A percentile compares a stretch with the other conserved stretches of the same genome.
phyloP scores from a whole-genome alignment of 2,888 invertebrate genomes.

The Erebia palarica region DNA sequence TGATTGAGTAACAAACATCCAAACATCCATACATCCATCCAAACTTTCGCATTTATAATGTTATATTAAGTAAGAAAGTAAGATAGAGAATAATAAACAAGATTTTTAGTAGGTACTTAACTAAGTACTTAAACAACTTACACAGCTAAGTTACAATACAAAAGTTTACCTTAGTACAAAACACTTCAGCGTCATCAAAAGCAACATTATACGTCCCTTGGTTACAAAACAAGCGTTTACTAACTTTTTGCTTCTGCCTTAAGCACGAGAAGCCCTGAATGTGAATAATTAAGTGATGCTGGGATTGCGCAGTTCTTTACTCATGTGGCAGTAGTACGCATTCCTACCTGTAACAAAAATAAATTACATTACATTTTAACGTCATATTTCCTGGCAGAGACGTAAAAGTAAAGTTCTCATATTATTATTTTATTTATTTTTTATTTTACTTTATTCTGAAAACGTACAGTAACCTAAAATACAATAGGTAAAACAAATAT shows the following conservation, averaged over 20 bases:
- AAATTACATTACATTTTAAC: background rate
- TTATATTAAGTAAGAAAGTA: too few species aligned
- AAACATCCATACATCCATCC: too few species aligned
- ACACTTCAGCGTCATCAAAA: background rate
- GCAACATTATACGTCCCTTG: slow-evolving; percentile 1
- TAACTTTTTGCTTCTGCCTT: background rate
- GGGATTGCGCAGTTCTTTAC: too few species aligned
- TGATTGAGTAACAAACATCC: too few species aligned
- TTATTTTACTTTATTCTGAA: too few species aligned
- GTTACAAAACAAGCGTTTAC: background rate
- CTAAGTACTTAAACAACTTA: background rate
- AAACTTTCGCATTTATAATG: too few species aligned
- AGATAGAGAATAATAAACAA: background rate
- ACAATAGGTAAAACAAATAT: too few species aligned
- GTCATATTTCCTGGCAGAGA: too few species aligned
- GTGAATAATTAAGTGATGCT: slow-evolving; percentile 9
- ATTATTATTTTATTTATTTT: too few species aligned
- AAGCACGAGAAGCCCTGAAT: background rate
- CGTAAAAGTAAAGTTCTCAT: too few species aligned
- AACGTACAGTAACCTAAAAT: too few species aligned
- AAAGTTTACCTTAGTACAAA: background rate
- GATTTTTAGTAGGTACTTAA: background rate
- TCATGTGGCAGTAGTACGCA: too few species aligned
- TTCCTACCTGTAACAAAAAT: background rate
- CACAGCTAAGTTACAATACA: background rate